Evolutionary conservation across 2,888 invertebrate species (phyloP), one percentile per base, ranked within the genome.

Genomic region (Argyresthia albistria): DNA sequence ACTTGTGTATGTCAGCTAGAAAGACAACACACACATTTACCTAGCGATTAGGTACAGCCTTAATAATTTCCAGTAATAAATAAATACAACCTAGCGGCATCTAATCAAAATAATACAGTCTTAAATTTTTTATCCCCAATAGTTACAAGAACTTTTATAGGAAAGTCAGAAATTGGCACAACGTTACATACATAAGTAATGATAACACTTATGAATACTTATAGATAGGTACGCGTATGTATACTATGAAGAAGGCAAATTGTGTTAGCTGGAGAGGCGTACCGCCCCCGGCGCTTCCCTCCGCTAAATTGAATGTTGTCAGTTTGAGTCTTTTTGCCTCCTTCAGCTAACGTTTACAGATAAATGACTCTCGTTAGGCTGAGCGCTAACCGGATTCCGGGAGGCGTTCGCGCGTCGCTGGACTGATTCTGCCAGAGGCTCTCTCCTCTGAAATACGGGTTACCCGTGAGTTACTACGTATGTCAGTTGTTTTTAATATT

Each of bases 101-200:
- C 66, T 68, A 62, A 69, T 66, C 65, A 69, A 62, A 67, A 65
- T 57, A 59, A 64, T 1, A 65, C 76, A 76, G 75, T 76, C 74
- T 74, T 69, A 55, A 59, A 50, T 42, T 14, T 46, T 47, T 50
- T 50, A 49, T 49, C 53, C 49, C 54, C 25, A 25, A 53, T 50
- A 53, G 53, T 36, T 46, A 57, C 55, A 55, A 42, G 51, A 55
- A 53, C 25, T 56, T 56, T 47, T 53, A 54, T 49, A 57, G 52
- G 53, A 54, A 54, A 57, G 50, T 53, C 51, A 57, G 54, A 55
- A 59, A 57, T 57, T 56, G 55, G 56, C 56, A 59, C 57, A 55
- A 53, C 37, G 42, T 53, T 55, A 53, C 53, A 51, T 45, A 49
- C n/a, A 36, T n/a, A 54, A 36, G 36, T 14, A 54, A 36, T 35